Evolutionary conservation across 1,140 invertebrate genomes (phyloP), one percentile per base, ranked within the genome.

Genomic region (Piezodorus guildinii): DNA sequence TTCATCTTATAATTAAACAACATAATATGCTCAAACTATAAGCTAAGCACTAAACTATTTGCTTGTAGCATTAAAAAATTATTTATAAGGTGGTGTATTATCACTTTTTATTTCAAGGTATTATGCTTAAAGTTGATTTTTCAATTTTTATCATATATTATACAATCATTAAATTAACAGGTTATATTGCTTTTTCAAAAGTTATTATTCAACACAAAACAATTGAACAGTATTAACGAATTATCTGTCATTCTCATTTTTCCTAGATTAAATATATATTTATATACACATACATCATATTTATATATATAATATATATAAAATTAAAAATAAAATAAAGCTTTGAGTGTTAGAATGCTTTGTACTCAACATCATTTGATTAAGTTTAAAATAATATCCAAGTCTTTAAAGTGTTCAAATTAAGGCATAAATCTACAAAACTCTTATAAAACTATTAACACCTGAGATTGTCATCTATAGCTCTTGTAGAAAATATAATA

Each of bases 401-500:
- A 39, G 44, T 46, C 27, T 39, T 39, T 46, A 45, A 62, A 46
- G 44, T 39, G 23, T 39, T 51, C 45, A 52, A 58, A 23, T 52
- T 34, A 63, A 45, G 46, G 45, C 27, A 63, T 51, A 52, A 54
- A 52, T 45, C 21, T 62, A 62, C 16, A 27, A 45, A 62, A 49
- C 12, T 62, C 23, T 56, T 52, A 59, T 65, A 59, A 59, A 60
- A 60, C 54, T 60, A 60, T 59, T 54, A 60, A 59, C 27, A 59
- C 65, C 65, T 66, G 65, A 66, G 65, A 65, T 66, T 66, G 65
- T 66, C 65, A 60, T 43, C 49, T 59, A 54, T 62, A 62, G 17
- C 27, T 65, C 43, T 56, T 51, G 46, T 62, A 62, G 17, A 56
- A 54, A 66, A 54, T 54, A 66, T 66, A 65, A 49, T 52, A 30